These are phyloP conservation scores for Cactoblastis cactorum DNA, from an alignment of 2,888 invertebrate genomes.

Conservation along the genomic window DNA sequence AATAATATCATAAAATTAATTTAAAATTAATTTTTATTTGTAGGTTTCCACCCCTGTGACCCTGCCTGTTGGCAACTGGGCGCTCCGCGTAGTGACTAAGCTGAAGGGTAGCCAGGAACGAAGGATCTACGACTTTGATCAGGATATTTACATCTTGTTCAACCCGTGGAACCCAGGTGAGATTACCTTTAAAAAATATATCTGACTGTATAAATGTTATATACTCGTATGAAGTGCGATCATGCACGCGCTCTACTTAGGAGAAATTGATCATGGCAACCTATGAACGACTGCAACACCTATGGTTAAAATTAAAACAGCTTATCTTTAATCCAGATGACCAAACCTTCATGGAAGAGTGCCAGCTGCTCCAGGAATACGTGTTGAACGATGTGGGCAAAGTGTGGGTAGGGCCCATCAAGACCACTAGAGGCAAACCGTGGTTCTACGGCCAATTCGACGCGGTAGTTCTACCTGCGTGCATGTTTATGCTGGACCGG, in stretches of 20 bases:
- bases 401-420: slow-evolving; percentile 89
- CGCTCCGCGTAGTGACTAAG: slow-evolving; percentile 81
- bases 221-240: too few species aligned
- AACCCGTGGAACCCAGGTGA: slow-evolving; percentile 91
- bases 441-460: slow-evolving; percentile 93
- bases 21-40: neutral
- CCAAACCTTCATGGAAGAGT: slow-evolving; percentile 86
- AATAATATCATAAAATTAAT: too few species aligned
- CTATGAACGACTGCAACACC: too few species aligned
- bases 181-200: too few species aligned
- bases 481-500: slow-evolving; percentile 84
- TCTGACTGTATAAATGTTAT: too few species aligned
- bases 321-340: slow-evolving; percentile 82
- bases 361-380: slow-evolving; percentile 85
- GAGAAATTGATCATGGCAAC: too few species aligned
- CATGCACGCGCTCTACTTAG: too few species aligned
- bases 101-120: slow-evolving; percentile 57
- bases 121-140: slow-evolving; percentile 78
- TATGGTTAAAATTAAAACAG: neutral
- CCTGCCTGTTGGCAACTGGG: slow-evolving; percentile 84
- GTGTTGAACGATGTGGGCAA: slow-evolving; percentile 90
- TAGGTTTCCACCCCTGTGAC: slow-evolving; percentile 83
- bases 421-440: slow-evolving; percentile 85
- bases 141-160: slow-evolving; percentile 86
- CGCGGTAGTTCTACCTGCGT: slow-evolving; percentile 83